Percentiles rank a stretch among this genome's conserved stretches.
Conservation (phyloP, 2,797 vertebrate genomes). For the Arnoldichthys spilopterus region DNA sequence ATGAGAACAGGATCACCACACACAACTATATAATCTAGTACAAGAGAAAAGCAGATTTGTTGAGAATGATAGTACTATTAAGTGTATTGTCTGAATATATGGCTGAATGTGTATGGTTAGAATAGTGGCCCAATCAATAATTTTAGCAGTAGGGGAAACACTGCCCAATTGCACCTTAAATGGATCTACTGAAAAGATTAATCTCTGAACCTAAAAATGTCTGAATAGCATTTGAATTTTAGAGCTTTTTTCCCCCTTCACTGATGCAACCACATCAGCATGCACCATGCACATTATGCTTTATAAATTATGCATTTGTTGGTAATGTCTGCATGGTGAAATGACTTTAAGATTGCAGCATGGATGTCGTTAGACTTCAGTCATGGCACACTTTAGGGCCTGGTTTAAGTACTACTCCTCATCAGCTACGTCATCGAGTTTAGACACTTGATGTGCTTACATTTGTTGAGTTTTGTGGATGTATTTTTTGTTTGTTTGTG, state of each 20-base stretch:
- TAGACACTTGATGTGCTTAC: neutral
- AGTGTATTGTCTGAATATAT: no score
- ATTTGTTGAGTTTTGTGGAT: neutral
- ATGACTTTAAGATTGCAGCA: constrained; percentile 8
- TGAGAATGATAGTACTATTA: no score
- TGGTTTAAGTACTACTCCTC: neutral
- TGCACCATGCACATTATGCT: neutral
- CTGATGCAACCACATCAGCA: constrained; percentile 5
- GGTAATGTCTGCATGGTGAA: constrained; percentile 15
- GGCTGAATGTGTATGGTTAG: no score
- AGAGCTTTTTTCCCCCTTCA: neutral
- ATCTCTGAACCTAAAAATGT: neutral
- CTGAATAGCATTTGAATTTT: no score
- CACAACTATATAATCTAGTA: no score
- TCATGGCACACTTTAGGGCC: neutral
- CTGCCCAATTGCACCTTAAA: no score
- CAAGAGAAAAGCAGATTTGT: no score
- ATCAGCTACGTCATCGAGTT: no score
- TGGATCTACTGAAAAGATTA: neutral
- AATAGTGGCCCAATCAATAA: no score
- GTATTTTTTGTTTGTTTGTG: neutral
- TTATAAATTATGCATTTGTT: constrained; percentile 41
- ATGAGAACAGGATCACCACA: no score
- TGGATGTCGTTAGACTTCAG: constrained; percentile 28
- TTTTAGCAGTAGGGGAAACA: no score